Conservation (phyloP, 2,113 vertebrate species). For the Oncorhynchus keta region DNA sequence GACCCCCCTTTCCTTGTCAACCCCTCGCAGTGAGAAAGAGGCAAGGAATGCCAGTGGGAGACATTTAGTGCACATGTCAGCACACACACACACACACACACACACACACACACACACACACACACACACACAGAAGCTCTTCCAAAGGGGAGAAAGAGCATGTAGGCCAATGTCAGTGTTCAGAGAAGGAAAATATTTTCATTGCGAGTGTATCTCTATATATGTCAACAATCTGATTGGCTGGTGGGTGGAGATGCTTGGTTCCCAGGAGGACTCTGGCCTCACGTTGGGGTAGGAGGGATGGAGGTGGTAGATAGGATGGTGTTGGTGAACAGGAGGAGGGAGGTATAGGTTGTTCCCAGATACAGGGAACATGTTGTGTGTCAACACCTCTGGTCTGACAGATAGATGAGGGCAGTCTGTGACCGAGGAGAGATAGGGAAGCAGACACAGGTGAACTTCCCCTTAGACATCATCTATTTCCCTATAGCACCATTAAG, state of each 20-base stretch:
- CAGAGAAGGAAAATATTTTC: constrained; percentile 93
- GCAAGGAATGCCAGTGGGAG: constrained; percentile 23
- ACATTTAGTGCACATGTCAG: constrained; percentile 65
- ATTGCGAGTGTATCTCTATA: constrained; percentile 82
- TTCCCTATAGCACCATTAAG: background rate
- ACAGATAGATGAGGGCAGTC: constrained; percentile 61
- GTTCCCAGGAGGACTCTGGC: constrained; percentile 78
- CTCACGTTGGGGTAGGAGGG: constrained; percentile 21
- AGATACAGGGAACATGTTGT: constrained; percentile 69
- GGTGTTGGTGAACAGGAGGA: constrained; percentile 6
- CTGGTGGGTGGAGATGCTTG: constrained; percentile 63
- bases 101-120: constrained; percentile 62
- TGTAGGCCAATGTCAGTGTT: constrained; percentile 78
- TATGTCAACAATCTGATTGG: constrained; percentile 85
- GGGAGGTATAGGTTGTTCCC: constrained; percentile 54
- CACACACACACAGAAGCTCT: constrained; percentile 82
- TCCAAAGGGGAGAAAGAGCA: constrained; percentile 76
- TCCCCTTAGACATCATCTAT: constrained; percentile 10
- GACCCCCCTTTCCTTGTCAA: background rate
- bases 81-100: constrained; percentile 20
- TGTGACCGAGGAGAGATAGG: constrained; percentile 49
- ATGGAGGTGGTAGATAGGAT: constrained; percentile 6
- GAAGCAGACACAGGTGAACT: constrained; percentile 31
- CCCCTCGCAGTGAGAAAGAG: constrained; percentile 1
- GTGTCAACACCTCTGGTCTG: constrained; percentile 64